Base-by-base conservation (phyloP, 2,888 invertebrate species). In the Drosophila ezoana region DNA sequence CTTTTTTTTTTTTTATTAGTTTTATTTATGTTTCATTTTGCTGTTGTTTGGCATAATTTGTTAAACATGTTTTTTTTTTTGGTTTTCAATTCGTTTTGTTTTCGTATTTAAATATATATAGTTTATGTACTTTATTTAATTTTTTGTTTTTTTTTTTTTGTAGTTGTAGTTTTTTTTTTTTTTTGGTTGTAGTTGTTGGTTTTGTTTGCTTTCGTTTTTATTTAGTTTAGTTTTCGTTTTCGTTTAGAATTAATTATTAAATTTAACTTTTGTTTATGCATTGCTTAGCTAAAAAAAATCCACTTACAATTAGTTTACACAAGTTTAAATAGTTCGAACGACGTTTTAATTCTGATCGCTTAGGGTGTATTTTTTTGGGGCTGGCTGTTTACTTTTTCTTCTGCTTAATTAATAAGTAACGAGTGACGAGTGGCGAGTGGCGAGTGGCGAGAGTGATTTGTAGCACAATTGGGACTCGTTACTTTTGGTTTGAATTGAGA, bases 261-360 rank as follows among this genome's bases (percentile, higher is more conserved):
- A 73, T 83, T 70, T 84, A 87, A 83, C 87, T 81, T 65, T 62
- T 33, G 76, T 80, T 77, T 71, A 84, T 72, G 81, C 79, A 84
- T 84, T 87, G 75, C 81, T 84, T 87, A 87, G 87, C 79, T 87
- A 87, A 83, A 83, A 83, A 83, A 83, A 83, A 83, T 81, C 75
- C 65, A 76, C 85, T 87, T 87, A 85, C 47, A 84, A 67, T 81
- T 84, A 84, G 85, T 87, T 85, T 75, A 87, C 82, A 84, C 78
- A 84, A 71, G 65, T 81, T 84, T 69, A 79, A 79, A 75, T 76
- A 69, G 76, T 69, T 76, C 61, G 76, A 83, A 71, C 73, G 61
- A 67, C 62, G 14, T 54, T 67, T 58, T 65, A 23, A 5, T 23
- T 5, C 23, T 23, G 23, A 8, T 8, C 23, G 23, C 23, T 8